Base-by-base conservation (phyloP, 2,888 invertebrate species). In the Cloeon dipterum region DNA sequence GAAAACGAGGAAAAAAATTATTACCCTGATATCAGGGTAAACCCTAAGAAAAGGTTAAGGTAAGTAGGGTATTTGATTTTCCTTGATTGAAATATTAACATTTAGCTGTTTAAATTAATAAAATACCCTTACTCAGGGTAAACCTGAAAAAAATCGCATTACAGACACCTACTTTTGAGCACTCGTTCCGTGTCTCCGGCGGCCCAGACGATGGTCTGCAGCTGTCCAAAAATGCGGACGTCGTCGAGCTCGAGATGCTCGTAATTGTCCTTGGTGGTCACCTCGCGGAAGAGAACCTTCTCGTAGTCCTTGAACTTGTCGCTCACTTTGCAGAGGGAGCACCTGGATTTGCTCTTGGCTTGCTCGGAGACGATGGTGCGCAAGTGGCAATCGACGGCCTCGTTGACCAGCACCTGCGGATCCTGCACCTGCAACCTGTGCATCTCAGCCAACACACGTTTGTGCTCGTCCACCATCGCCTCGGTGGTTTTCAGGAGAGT, bases 181-280 rank as follows among this genome's bases (percentile, higher is more conserved):
- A 67, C 49, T 32, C 55, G 50, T 50, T 74, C 70, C 45, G 67
- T 61, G 35, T 66, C 56, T 36, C 68, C 63, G 29, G 69, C 66
- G 45, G 68, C 65, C 68, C 72, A 70, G 25, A 61, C 63, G 2
- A 74, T 74, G 45, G 65, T 59, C 5, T 68, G 57, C 23, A 52
- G 49, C 20, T 52, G 49, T 18, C 49, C 46, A 34, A 47, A 41
- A 3, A 49, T 37, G 13, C 47, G 46, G 3, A 45, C 46, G 39
- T 49, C 47, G 19, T 48, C 59, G 11, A 55, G n/a, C n/a, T n/a
- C n/a, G n/a, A n/a, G 54, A 11, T 54, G 42, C 7, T 51, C 49
- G 32, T 59, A 55, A n/a, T 45, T 21, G 37, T 44, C 20, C 41
- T 47, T 48, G 39, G 50, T 51, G 42, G 62, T 58, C 11, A 49